These are phyloP conservation scores for Anticlea derivata DNA, from an alignment of 2,888 invertebrate species.

Conservation along the genomic window DNA sequence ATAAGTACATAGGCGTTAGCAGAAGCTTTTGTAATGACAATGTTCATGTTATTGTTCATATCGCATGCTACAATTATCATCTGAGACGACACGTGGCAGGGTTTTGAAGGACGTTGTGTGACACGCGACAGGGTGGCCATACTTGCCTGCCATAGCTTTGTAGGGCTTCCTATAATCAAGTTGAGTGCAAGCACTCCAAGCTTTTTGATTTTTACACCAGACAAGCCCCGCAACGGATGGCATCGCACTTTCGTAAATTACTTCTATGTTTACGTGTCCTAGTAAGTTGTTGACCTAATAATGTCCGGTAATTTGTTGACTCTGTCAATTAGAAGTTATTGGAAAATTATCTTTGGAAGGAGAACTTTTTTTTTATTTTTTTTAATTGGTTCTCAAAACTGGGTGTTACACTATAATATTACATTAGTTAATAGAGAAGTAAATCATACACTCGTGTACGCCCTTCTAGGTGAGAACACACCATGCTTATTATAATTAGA, in stretches of 20 bases:
- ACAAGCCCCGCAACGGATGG: slow-evolving; percentile 57
- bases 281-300: slow-evolving; percentile 54
- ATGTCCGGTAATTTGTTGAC: slow-evolving; percentile 11
- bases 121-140: slow-evolving; percentile 49
- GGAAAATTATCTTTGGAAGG: background rate
- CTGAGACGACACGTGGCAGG: slow-evolving; percentile 55
- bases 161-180: slow-evolving; percentile 78
- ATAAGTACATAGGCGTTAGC: slow-evolving; percentile 26
- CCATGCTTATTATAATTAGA: too few relatives aligned
- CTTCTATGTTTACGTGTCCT: slow-evolving; percentile 35
- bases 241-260: slow-evolving; percentile 52
- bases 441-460: too few relatives aligned
- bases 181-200: slow-evolving; percentile 74
- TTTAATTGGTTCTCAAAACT: too few relatives aligned
- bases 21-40: slow-evolving; percentile 31
- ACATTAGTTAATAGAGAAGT: too few relatives aligned
- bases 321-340: background rate
- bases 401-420: too few relatives aligned
- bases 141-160: slow-evolving; percentile 48
- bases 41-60: slow-evolving; percentile 50
- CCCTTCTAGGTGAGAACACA: too few relatives aligned
- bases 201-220: slow-evolving; percentile 71
- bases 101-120: slow-evolving; percentile 52
- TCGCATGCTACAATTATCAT: slow-evolving; percentile 62
- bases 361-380: too few relatives aligned